Base-by-base conservation (phyloP, 2,113 vertebrate genomes). In the Crotophaga sulcirostris region DNA sequence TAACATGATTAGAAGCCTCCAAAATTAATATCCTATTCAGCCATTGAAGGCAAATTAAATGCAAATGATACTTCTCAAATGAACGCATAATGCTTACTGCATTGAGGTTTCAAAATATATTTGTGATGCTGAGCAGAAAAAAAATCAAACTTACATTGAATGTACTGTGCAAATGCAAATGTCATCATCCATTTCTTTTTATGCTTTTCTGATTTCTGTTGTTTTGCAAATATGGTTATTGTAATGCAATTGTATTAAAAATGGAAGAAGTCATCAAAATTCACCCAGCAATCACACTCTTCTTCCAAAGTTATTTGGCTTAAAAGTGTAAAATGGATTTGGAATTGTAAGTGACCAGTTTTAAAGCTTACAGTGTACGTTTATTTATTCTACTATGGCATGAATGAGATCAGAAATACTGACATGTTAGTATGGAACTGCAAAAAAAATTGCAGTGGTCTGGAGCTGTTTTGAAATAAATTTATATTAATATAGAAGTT, bases 161-260 rank as follows among this genome's bases (percentile, higher is more conserved):
- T 73, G 44, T 62, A 33, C 68, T 84, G 42, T 90, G 54, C 36
- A 60, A 95, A 96, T 94, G 88, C 79, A 93, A 93, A 94, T 97
- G 93, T 89, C 81, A 91, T 95, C 75, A 94, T 93, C 92, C 24
- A 60, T 90, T 95, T 86, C 62, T 80, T 82, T 84, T 92, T 80
- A 67, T 92, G 63, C 58, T 89, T 84, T 93, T 84, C 77, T 95
- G 72, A 58, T 77, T 84, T 95, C 55, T 83, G 69, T 78, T 96
- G 89, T 93, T 92, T 96, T 94, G 79, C 69, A 94, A 95, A 97
- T 95, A 92, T 25, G 38, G 73, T 96, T 91, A 94, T 93, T 92
- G 68, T 94, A 86, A 87, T 91, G 62, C 87, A 88, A 83, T 93
- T 87, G 82, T 94, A 89, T 95, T 94, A 82, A 88, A 93, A 90